Evolutionary conservation across 2,113 vertebrate genomes (phyloP).

Genomic region (Triplophysa dalaica): DNA sequence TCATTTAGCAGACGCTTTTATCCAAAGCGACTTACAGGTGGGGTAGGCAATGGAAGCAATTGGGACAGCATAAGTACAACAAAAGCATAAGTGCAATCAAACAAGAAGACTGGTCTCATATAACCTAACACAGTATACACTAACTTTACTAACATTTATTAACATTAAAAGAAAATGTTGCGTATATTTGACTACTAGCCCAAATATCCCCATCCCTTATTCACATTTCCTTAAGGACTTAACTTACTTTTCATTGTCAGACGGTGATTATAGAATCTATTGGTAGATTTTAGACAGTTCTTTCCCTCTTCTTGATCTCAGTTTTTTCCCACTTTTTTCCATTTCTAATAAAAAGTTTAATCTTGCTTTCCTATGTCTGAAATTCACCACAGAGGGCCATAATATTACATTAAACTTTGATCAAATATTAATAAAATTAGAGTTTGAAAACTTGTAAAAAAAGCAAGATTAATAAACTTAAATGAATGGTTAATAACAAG

Average conservation of each 20-base stretch:
- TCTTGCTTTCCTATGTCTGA: neutral
- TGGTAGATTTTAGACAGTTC: neutral
- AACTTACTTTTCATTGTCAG: neutral
- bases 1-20: too few species aligned
- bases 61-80: too few species aligned
- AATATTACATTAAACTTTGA: neutral
- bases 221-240: neutral
- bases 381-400: neutral
- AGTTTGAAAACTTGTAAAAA: neutral
- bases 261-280: neutral
- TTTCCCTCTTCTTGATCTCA: neutral
- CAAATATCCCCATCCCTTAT: too few species aligned
- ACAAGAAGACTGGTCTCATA: too few species aligned
- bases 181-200: too few species aligned
- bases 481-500: neutral
- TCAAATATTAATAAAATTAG: slow-evolving; percentile 8
- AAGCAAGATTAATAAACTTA: neutral
- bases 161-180: too few species aligned
- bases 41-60: too few species aligned
- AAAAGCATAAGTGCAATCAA: too few species aligned
- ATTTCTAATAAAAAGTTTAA: neutral
- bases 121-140: too few species aligned
- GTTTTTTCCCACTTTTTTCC: neutral
- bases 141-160: too few species aligned
- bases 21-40: too few species aligned